Evolutionary conservation across 2,113 vertebrate species (phyloP), one percentile per base, ranked within the genome.

Genomic region (Petroica traversi): DNA sequence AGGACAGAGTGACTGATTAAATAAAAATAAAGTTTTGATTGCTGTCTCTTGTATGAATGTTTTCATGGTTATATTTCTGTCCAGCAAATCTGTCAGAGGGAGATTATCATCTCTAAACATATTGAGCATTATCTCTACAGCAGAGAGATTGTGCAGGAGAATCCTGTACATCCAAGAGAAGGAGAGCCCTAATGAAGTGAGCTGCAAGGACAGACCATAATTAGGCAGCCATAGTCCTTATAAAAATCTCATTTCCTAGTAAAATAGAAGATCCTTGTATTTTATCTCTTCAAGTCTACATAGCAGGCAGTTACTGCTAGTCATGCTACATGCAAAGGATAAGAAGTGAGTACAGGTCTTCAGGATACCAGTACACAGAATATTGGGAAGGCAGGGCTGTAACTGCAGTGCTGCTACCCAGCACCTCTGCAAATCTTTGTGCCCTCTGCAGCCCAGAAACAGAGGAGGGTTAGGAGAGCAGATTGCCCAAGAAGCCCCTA

Each of bases 261-360:
- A 58, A 89, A 85, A 48, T 5, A 45, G 13, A 29, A 80, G 58
- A 73, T 33, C 11, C 8, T 33, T 66, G 11, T 40, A 61, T 25
- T 88, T 88, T 43, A 25, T 73, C 23, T 86, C 84, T 61, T 68
- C 5, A 71, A 51, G 26, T 34, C 26, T 58, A 34, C 5, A 2
- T 46, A 38, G 8, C 11, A 76, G 8, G 8, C 10, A 54, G 40
- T 57, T 84, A 57, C 31, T 36, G 23, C 61, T 68, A 9, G 38
- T 46, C 24, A 43, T 51, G 83, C n/a, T 34, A 48, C 0, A 0
- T 69, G n/a, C 25, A 24, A 61, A 77, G n/a, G 22, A 17, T 64
- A 67, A 20, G 0, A 3, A 57, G 18, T 14, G 9, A 80, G 15
- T 38, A 18, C 10, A 63, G 20, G 4, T 51, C 69, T 61, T 78